Evolutionary conservation across 2,113 vertebrate genomes (phyloP), one percentile per base, ranked within the genome.

Genomic region (Peromyscus leucopus): DNA sequence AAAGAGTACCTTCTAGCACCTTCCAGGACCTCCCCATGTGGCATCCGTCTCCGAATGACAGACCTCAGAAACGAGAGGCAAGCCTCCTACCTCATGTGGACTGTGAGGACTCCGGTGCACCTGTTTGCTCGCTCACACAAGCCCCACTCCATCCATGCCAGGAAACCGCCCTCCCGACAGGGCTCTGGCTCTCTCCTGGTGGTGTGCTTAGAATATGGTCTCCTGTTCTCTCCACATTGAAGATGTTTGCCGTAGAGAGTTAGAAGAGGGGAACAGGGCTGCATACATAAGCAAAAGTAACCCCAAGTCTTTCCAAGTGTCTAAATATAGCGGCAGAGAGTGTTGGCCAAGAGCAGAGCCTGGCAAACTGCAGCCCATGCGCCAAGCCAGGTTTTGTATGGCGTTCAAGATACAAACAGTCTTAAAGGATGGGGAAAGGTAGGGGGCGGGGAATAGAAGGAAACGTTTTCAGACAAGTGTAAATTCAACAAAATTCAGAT

Each of bases 151-250:
- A 7, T 26, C 76, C 48, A 7, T 0, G 9, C 28, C 2, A 2
- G 1, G 3, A 21, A 7, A 26, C 4, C n/a, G 39, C 63, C 24
- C 71, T n/a, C 17, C 5, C 22, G 0, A 1, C 2, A 2, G 48
- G 2, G 8, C 33, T 8, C 0, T 15, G 2, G 22, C 19, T 22
- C 11, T 24, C 13, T 16, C 33, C 55, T 21, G 16, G 17, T 13
- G 19, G 12, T 0, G 5, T 2, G 0, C 11, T 33, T 24, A 55
- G 13, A 69, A 21, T 5, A 3, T 1, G 2, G 7, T 22, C 13
- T 21, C 0, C 42, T 1, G 0, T 46, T 74, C 24, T 57, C 65
- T 74, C 28, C 19, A 4, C 11, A 17, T 39, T 39, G 57, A 69
- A 76, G 57, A n/a, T 59, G 24, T n/a, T 55, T n/a, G 0, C 22